These are phyloP conservation scores for Cynodonichthys magdalenae DNA, from an alignment of 2,797 vertebrate genomes.

Conservation along the genomic window DNA sequence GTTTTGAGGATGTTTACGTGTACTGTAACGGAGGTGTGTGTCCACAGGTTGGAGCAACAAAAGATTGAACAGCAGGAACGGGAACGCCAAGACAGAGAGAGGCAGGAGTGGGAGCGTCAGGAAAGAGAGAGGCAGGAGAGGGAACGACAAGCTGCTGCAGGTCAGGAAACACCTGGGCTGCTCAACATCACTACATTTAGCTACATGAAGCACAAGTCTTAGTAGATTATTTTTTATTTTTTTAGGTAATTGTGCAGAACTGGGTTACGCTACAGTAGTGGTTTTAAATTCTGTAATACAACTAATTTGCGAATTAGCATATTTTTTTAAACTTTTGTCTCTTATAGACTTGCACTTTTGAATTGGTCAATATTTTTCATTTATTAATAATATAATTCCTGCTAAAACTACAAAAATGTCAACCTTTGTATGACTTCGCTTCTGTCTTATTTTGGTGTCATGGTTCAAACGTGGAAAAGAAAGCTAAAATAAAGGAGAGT, in stretches of 20 bases:
- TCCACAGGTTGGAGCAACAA: constrained; percentile 79
- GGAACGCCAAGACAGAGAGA: constrained; percentile 71
- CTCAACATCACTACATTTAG: constrained; percentile 7
- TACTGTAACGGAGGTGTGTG: constrained; percentile 25
- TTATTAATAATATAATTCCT: too few species aligned
- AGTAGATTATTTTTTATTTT: too few species aligned
- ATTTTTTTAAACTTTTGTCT: neutral
- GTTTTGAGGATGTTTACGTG: constrained; percentile 4
- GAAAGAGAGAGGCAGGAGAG: constrained; percentile 75
- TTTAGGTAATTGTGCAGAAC: too few species aligned
- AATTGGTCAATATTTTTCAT: too few species aligned
- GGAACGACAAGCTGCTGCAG: constrained; percentile 78
- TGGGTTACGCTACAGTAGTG: neutral
- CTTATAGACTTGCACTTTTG: neutral
- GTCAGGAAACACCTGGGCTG: constrained; percentile 65
- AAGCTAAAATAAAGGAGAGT: too few species aligned
- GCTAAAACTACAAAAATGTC: too few species aligned
- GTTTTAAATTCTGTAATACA: too few species aligned
- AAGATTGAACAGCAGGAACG: constrained; percentile 73
- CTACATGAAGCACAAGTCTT: neutral
- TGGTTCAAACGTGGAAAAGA: too few species aligned
- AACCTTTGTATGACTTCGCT: too few species aligned
- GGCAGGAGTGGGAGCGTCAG: constrained; percentile 68
- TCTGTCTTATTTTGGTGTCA: too few species aligned
- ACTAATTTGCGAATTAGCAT: neutral